Percentiles rank a stretch among this genome's conserved stretches.
Conservation (phyloP, 2,797 vertebrate species). For the Morus bassanus region DNA sequence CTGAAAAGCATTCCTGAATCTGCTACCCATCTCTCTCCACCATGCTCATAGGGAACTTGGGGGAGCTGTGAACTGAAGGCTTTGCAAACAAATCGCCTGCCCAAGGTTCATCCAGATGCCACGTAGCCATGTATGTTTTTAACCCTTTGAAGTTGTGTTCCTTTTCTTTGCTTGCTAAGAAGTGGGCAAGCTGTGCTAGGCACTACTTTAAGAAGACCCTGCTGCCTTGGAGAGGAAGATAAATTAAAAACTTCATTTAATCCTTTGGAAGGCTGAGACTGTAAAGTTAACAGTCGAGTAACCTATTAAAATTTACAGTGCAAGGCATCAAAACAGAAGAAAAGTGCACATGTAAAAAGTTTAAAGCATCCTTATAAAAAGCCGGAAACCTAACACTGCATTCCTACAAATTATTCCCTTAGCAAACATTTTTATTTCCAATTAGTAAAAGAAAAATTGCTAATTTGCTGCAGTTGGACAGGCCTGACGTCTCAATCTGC, state of each 20-base stretch:
- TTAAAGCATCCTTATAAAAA: conserved; percentile 58
- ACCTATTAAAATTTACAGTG: conserved; percentile 35
- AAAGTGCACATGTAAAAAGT: conserved; percentile 21
- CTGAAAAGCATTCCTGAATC: neutral
- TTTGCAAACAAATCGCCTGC: conserved; percentile 22
- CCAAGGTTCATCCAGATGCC: conserved; percentile 38
- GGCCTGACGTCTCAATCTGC: conserved; percentile 97
- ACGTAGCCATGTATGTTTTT: neutral
- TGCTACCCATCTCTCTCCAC: conserved; percentile 1
- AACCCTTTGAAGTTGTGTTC: neutral
- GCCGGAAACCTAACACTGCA: conserved; percentile 72
- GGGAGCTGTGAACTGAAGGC: conserved; percentile 24
- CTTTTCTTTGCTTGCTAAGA: neutral
- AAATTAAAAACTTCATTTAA: conserved; percentile 47
- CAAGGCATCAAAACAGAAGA: conserved; percentile 57
- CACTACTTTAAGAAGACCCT: neutral
- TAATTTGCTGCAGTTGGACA: conserved; percentile 90
- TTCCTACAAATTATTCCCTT: conserved; percentile 74
- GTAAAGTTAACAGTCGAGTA: conserved; percentile 60
- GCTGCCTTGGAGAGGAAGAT: conserved; percentile 13
- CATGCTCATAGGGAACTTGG: neutral
- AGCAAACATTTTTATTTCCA: conserved; percentile 94
- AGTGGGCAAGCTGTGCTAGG: neutral
- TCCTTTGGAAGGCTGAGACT: conserved; percentile 25
- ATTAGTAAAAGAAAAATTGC: conserved; percentile 93